Evolutionary conservation across 2,113 vertebrate genomes (phyloP).

Genomic region (Pygoscelis adeliae): DNA sequence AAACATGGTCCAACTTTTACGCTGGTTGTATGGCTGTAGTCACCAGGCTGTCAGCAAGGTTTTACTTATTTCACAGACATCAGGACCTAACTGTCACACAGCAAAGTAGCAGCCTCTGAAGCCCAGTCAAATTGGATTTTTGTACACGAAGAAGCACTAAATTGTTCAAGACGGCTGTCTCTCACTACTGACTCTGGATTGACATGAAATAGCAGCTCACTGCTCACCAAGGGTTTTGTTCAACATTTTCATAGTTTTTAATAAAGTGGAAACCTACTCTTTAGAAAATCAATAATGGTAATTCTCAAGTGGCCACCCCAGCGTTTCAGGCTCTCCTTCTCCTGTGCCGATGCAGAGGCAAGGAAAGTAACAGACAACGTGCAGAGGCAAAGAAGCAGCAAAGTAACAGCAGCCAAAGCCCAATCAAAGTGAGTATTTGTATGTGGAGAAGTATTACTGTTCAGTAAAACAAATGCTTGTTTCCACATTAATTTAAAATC

Average conservation of each 20-base stretch:
- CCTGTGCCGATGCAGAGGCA: background rate
- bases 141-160: background rate
- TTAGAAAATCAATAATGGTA: background rate
- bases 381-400: background rate
- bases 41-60: background rate
- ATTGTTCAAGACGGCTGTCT: background rate
- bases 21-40: background rate
- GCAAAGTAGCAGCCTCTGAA: background rate
- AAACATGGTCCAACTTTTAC: background rate
- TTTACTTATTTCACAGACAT: background rate
- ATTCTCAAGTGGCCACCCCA: background rate
- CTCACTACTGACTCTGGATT: background rate
- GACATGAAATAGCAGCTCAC: background rate
- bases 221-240: background rate
- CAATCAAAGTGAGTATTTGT: background rate
- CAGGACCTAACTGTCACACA: background rate
- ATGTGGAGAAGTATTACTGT: background rate
- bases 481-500: background rate
- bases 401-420: background rate
- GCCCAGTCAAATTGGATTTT: background rate
- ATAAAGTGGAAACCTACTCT: background rate
- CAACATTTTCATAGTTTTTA: background rate
- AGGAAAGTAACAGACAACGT: background rate
- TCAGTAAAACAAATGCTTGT: background rate
- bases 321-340: background rate